A percentile compares a stretch with the other conserved stretches of the same genome.
These are phyloP conservation scores for Hoplostethus mediterraneus DNA, from an alignment of 2,797 vertebrate genomes.

Conservation along the genomic window DNA sequence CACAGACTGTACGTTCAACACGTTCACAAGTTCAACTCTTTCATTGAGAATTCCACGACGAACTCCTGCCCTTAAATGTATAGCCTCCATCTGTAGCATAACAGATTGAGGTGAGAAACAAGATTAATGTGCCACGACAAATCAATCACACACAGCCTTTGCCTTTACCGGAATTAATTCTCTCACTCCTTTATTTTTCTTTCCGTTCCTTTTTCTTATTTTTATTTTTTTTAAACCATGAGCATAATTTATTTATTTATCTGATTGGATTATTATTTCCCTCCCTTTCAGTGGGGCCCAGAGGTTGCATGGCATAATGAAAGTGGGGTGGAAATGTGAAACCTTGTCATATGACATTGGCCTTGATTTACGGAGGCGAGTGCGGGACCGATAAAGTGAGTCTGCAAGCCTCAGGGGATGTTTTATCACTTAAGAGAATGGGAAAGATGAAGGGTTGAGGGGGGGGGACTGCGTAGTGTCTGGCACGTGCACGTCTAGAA, in stretches of 20 bases:
- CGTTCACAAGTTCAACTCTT: conserved; percentile 25
- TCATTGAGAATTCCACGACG: conserved; percentile 14
- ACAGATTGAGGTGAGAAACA: conserved; percentile 41
- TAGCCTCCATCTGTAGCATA: conserved; percentile 32
- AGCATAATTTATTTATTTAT: conserved; percentile 57
- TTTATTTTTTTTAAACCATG: conserved; percentile 10
- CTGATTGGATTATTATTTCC: conserved; percentile 32
- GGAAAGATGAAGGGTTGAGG: conserved; percentile 20
- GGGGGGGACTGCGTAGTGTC: conserved; percentile 8
- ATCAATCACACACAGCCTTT: conserved; percentile 58
- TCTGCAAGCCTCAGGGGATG: conserved; percentile 27
- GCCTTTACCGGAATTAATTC: conserved; percentile 63
- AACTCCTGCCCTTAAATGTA: conserved; percentile 14
- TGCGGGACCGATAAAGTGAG: conserved; percentile 59
- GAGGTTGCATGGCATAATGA: conserved; percentile 56
- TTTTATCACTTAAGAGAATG: conserved; percentile 49
- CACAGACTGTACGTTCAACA: background rate
- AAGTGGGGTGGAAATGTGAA: conserved; percentile 60
- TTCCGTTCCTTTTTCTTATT: background rate
- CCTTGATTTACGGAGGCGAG: conserved; percentile 67
- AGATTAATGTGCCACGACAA: conserved; percentile 56
- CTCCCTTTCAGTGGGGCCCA: background rate
- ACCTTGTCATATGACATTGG: conserved; percentile 61
- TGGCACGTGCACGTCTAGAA: conserved; percentile 21
- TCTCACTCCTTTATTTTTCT: conserved; percentile 24